Evolutionary conservation across 2,797 vertebrate species (phyloP).

Genomic region (Nyctalus aviator): DNA sequence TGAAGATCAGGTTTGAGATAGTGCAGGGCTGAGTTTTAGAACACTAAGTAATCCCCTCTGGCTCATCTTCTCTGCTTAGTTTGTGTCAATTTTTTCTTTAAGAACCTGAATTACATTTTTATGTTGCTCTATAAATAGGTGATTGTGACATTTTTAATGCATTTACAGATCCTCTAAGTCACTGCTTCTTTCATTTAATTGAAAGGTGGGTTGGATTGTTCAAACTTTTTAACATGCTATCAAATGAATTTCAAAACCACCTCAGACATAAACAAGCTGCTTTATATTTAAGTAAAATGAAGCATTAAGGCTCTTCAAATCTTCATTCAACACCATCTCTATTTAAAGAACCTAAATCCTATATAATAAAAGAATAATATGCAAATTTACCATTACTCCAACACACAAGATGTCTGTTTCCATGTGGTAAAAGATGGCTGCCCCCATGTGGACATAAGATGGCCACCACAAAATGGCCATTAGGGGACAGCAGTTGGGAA

Average conservation of each 20-base stretch:
- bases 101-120: constrained; percentile 79
- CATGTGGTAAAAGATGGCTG: no score
- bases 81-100: constrained; percentile 66
- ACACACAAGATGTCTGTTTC: no score
- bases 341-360: background rate
- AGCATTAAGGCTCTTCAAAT: background rate
- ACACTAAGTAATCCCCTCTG: constrained; percentile 74
- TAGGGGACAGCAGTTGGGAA: no score
- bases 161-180: constrained; percentile 75
- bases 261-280: constrained; percentile 48
- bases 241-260: constrained; percentile 56
- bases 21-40: constrained; percentile 51
- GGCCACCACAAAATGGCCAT: no score
- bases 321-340: constrained; percentile 26
- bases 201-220: constrained; percentile 56
- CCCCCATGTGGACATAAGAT: no score
- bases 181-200: constrained; percentile 73
- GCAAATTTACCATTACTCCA: no score
- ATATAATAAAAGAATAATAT: no score
- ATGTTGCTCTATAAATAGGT: constrained; percentile 79
- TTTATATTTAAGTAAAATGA: constrained; percentile 51
- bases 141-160: constrained; percentile 75
- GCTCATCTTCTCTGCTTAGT: constrained; percentile 71
- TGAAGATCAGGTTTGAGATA: constrained; percentile 60
- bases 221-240: constrained; percentile 41